Percentiles rank a stretch among this genome's conserved stretches.
These are phyloP conservation scores for Diplodus puntazzo DNA, from an alignment of 2,797 vertebrate species.

Conservation along the genomic window DNA sequence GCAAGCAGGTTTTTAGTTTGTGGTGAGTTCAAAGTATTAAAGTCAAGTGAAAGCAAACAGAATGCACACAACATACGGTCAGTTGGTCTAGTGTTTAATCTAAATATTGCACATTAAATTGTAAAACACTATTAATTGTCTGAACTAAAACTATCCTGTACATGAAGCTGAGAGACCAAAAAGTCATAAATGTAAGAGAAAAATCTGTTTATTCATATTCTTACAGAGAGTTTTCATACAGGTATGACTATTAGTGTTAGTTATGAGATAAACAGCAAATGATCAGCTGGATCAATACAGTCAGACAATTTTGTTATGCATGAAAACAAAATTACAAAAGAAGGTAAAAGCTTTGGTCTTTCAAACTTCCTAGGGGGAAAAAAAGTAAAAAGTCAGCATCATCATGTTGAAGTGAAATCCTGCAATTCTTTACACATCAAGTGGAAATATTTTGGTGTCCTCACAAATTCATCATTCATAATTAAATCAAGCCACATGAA, in stretches of 20 bases:
- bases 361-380: not conserved
- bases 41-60: no score
- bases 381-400: no score
- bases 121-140: no score
- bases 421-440: not conserved
- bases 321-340: not conserved
- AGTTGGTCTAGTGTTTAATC: slow-evolving; percentile 28
- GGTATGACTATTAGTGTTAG: not conserved
- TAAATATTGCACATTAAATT: not conserved
- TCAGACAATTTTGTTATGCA: not conserved
- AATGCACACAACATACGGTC: no score
- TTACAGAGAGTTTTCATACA: not conserved
- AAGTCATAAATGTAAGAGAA: not conserved
- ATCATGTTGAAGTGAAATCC: not conserved
- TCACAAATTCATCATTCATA: not conserved
- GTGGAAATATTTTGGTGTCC: not conserved
- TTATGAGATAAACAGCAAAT: not conserved
- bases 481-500: not conserved
- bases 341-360: slow-evolving; percentile 11
- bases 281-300: not conserved
- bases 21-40: no score
- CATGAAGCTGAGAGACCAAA: no score
- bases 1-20: no score
- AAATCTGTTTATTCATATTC: slow-evolving; percentile 20
- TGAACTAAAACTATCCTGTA: no score